Base-by-base conservation (phyloP, 2,888 invertebrate species). In the Patella depressa region DNA sequence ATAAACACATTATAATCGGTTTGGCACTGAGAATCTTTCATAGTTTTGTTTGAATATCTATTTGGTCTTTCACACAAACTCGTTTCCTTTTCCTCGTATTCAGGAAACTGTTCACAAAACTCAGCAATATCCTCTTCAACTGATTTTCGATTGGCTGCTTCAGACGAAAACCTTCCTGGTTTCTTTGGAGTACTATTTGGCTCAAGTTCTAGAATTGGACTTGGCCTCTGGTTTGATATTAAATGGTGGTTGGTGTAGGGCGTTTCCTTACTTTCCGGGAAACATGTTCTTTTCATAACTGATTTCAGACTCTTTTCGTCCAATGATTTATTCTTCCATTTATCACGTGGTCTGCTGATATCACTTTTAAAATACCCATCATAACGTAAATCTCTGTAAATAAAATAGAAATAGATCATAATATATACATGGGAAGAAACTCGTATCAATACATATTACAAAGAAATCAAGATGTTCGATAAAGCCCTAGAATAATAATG, bases 321-420 rank as follows among this genome's bases (percentile, higher is more conserved):
- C 71, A 83, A 70, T 1, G 81, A 83, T 71, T 80, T 81, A 76
- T 81, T 80, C 29, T 55, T 72, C 83, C 83, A 81, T 5, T 14
- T 19, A 24, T 65, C 65, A 11, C 65, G 19, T 15, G 19, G 19
- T 34, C 76, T 71, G 5, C 72, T 54, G 59, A 71, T 71, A 24
- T 76, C 71, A 19, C 71, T 72, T 59, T 76, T 76, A 53, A 71
- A 72, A 45, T 34, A 76, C 14, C 76, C 76, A 24, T 76, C 76
- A 45, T 76, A 76, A 34, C 72, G 71, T 57, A 57, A 55, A 53
- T 76, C 76, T 70, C 76, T 76, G 76, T 53, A 76, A 76, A n/a
- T 34, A 53, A 19, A 17, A 72, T 12, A 34, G 7, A 45, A 45
- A 45, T 45, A 9, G 45, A 45, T 45, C 9, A 9, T 45, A 45